Evolutionary conservation across 64 coral and sea anemone genomes (phyloP).

Genomic region (Pocillopora verrucosa): DNA sequence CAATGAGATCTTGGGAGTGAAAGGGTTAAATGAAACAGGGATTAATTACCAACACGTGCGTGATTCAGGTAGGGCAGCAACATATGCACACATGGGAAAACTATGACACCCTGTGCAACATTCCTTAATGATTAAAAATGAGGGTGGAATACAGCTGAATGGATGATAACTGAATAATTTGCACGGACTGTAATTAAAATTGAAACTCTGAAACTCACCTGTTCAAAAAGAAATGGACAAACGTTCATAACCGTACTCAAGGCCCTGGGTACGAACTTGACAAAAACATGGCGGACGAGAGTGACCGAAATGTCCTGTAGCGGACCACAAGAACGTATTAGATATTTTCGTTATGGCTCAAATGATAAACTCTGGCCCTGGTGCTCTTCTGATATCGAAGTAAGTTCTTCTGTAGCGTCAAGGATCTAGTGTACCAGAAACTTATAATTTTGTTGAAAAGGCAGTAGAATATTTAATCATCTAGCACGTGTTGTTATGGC

Average conservation of each 20-base stretch:
- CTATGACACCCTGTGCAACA: no score
- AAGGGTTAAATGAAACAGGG: no score
- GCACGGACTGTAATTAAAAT: no score
- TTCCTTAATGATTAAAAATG: no score
- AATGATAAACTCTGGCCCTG: background rate
- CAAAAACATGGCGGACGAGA: background rate
- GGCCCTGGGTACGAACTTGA: background rate
- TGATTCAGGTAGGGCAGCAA: no score
- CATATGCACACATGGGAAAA: no score
- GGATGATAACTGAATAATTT: no score
- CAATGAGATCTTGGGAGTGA: no score
- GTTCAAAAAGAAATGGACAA: no score
- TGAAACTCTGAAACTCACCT: no score
- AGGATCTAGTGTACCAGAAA: background rate
- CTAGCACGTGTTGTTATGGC: background rate
- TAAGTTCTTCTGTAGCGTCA: background rate
- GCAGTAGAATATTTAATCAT: background rate
- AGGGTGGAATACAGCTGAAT: no score
- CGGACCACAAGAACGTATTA: background rate
- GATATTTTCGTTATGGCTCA: background rate
- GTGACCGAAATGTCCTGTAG: background rate
- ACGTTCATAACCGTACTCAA: background rate
- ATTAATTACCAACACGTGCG: no score
- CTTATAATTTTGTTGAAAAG: background rate
- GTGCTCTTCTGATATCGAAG: slow-evolving; percentile 25